These are phyloP conservation scores for Nasonia giraulti DNA, from an alignment of 1,140 invertebrate species.

Conservation along the genomic window DNA sequence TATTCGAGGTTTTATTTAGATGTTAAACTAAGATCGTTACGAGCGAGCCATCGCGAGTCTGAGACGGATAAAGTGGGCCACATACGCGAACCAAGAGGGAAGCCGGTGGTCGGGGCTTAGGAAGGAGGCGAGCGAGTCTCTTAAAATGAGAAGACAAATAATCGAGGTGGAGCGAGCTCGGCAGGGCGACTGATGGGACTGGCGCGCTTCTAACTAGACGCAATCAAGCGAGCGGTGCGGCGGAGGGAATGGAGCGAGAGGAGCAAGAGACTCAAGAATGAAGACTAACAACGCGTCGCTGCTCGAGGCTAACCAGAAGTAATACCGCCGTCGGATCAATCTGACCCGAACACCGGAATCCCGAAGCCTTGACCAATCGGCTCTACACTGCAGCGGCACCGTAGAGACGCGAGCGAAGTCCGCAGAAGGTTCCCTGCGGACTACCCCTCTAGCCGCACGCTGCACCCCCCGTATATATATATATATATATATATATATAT, in stretches of 20 bases:
- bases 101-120: background rate
- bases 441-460: background rate
- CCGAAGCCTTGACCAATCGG: slow-evolving; percentile 57
- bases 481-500: background rate
- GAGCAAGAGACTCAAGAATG: slow-evolving; percentile 63
- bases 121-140: slow-evolving; percentile 54
- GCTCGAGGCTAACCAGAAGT: slow-evolving; percentile 72
- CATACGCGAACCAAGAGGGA: background rate
- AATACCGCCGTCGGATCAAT: slow-evolving; percentile 72
- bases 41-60: background rate
- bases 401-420: slow-evolving; percentile 1
- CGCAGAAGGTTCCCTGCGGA: background rate
- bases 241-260: slow-evolving; percentile 52
- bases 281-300: slow-evolving; percentile 72
- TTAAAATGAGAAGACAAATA: slow-evolving; percentile 72
- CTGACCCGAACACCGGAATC: slow-evolving; percentile 60
- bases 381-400: background rate
- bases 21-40: background rate
- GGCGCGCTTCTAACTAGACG: slow-evolving; percentile 72
- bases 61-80: no score
- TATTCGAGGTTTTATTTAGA: background rate
- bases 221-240: slow-evolving; percentile 70
- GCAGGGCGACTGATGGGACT: slow-evolving; percentile 68
- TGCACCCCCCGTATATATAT: background rate
- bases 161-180: slow-evolving; percentile 65